phyloP scores from a whole-genome alignment of 2,888 invertebrate species.

The Apocheima hispidaria region DNA sequence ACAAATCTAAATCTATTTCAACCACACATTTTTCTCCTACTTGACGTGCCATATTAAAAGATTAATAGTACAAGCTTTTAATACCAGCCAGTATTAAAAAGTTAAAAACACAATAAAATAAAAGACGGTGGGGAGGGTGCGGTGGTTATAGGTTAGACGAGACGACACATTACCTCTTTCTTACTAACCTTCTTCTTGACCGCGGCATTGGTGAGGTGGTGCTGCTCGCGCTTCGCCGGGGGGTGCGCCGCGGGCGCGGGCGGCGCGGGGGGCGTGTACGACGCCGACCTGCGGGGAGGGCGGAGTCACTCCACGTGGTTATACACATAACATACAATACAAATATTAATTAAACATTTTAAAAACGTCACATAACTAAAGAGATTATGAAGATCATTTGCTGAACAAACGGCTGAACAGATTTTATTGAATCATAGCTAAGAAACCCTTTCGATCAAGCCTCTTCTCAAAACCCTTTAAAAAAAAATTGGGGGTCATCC shows the following conservation, averaged over 20 bases:
- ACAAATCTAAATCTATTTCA: too few species aligned
- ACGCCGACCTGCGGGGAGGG: conserved; percentile 55
- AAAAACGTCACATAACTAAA: too few species aligned
- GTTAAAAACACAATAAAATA: conserved; percentile 4
- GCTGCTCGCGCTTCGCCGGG: conserved; percentile 73
- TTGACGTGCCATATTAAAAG: too few species aligned
- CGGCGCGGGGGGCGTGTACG: conserved; percentile 62
- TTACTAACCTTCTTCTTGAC: conserved; percentile 76
- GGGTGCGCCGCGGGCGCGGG: conserved; percentile 57
- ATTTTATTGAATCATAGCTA: too few species aligned
- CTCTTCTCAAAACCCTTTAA: too few species aligned
- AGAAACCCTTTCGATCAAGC: too few species aligned
- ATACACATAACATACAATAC: background rate
- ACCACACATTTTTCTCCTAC: too few species aligned
- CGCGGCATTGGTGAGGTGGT: conserved; percentile 63
- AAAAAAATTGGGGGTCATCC: too few species aligned
- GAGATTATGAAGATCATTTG: too few species aligned
- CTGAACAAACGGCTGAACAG: too few species aligned
- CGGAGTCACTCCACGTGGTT: background rate
- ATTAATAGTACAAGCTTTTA: background rate
- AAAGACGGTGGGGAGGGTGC: background rate
- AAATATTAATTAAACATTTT: too few species aligned
- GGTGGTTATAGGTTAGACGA: conserved; percentile 35
- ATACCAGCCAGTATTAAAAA: background rate
- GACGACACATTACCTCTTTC: conserved; percentile 45